A percentile compares a stretch with the other conserved stretches of the same genome.
phyloP scores from a whole-genome alignment of 2,797 vertebrate genomes.

The Chelidonichthys spinosus region DNA sequence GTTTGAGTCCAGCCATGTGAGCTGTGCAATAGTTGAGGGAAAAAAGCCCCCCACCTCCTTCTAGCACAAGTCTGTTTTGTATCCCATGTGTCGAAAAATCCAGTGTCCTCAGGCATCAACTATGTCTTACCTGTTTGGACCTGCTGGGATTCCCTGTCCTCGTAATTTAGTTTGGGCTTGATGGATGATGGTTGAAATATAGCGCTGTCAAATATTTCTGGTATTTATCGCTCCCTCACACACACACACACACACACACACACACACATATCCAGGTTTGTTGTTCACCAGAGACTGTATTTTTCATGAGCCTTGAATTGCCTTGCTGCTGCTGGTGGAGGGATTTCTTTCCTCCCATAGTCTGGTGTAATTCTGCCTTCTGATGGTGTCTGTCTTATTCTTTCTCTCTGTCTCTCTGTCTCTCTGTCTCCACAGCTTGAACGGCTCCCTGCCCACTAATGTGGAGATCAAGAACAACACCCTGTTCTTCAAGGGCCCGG shows the following conservation, averaged over 20 bases:
- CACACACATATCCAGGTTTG: conserved; percentile 48
- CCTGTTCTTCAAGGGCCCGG: conserved; percentile 92
- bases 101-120: conserved; percentile 51
- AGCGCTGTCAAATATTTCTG: conserved; percentile 69
- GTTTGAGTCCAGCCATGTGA: conserved; percentile 66
- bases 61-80: conserved; percentile 41
- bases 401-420: conserved; percentile 7
- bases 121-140: conserved; percentile 71
- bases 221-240: conserved; percentile 64
- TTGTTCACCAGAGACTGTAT: conserved; percentile 61
- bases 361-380: conserved; percentile 48
- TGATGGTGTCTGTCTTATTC: conserved; percentile 46
- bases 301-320: conserved; percentile 60
- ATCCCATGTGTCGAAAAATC: conserved; percentile 43
- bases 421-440: conserved; percentile 83
- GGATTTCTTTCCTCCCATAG: conserved; percentile 1
- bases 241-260: conserved; percentile 13
- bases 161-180: conserved; percentile 72
- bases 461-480: conserved; percentile 97
- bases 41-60: neutral
- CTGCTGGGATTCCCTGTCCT: conserved; percentile 72
- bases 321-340: conserved; percentile 41
- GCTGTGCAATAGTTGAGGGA: conserved; percentile 35
- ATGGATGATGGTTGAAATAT: conserved; percentile 73
- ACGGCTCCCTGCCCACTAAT: conserved; percentile 91